Percentiles rank a stretch among this genome's conserved stretches.
Conservation (phyloP, 2,888 invertebrate species). For the Papilio gigon region DNA sequence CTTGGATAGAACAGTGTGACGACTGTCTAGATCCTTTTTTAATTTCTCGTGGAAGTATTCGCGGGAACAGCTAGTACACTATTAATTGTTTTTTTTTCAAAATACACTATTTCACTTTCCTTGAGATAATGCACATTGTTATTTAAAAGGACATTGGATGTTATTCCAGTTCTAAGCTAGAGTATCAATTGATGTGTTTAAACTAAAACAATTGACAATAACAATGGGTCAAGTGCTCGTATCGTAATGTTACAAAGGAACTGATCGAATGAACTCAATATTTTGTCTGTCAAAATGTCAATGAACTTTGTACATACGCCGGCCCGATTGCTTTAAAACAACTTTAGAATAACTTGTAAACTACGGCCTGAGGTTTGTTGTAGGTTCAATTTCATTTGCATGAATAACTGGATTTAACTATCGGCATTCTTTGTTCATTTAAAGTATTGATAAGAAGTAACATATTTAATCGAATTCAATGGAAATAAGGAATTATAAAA, state of each 20-base stretch:
- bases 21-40: too few species aligned
- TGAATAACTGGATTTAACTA: neutral
- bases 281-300: neutral
- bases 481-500: too few species aligned
- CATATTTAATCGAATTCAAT: too few species aligned
- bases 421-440: neutral
- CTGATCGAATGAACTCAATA: slow-evolving; percentile 10
- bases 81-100: too few species aligned
- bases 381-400: neutral
- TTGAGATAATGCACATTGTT: neutral
- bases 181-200: slow-evolving; percentile 4
- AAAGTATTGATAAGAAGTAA: too few species aligned
- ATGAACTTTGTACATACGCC: neutral
- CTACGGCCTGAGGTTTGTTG: neutral
- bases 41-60: too few species aligned
- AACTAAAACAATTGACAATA: slow-evolving; percentile 8
- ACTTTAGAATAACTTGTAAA: neutral
- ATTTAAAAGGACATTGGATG: neutral
- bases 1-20: too few species aligned
- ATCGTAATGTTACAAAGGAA: neutral
- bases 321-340: neutral
- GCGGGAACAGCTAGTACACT: too few species aligned
- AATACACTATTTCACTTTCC: too few species aligned
- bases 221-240: slow-evolving; percentile 17
- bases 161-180: neutral